A percentile compares a stretch with the other conserved stretches of the same genome.
These are phyloP conservation scores for Tribolium freemani DNA, from an alignment of 2,888 invertebrate species.

Conservation along the genomic window DNA sequence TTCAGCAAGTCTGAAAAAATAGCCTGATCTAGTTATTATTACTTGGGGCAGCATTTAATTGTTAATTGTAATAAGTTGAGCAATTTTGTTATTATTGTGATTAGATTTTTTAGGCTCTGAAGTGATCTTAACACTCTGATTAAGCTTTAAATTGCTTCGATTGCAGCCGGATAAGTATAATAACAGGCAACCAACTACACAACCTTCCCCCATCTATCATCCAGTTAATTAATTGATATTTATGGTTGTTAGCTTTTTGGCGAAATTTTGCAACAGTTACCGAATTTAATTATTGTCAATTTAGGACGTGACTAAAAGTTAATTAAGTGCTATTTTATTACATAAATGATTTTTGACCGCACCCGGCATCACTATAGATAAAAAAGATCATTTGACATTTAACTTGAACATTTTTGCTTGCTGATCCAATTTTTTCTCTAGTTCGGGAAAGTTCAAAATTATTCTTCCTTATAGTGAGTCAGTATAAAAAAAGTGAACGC, in stretches of 20 bases:
- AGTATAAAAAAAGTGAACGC: constrained; percentile 30
- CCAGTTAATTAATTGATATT: neutral
- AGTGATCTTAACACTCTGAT: constrained; percentile 2
- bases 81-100: neutral
- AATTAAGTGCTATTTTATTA: constrained; percentile 20
- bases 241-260: neutral
- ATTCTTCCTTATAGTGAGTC: constrained; percentile 3
- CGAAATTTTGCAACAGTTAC: neutral
- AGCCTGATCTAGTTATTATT: too few species aligned
- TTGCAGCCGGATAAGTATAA: neutral
- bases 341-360: constrained; percentile 2
- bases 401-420: neutral
- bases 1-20: neutral
- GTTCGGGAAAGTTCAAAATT: constrained; percentile 11
- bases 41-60: neutral
- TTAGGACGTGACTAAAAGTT: constrained; percentile 2
- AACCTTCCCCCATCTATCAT: neutral
- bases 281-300: constrained; percentile 4
- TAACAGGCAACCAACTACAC: constrained; percentile 10
- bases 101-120: neutral
- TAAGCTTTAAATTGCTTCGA: neutral
- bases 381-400: constrained; percentile 13
- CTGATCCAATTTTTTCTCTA: constrained; percentile 1
- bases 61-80: neutral
- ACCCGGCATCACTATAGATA: neutral